Base-by-base conservation (phyloP, 2,888 invertebrate genomes). In the Eupithecia pulchellata region DNA sequence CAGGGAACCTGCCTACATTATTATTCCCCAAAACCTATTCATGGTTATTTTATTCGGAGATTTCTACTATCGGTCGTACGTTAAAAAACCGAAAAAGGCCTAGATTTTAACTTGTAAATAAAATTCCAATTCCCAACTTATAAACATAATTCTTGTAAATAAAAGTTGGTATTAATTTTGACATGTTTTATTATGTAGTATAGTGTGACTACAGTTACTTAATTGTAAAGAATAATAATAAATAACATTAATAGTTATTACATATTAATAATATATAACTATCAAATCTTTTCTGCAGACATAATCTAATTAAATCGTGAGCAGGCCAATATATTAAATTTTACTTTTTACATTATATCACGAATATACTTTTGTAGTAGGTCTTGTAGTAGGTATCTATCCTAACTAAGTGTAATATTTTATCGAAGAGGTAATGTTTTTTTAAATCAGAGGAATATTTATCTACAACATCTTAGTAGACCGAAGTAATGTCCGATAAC, bases 1-100 rank as follows among this genome's bases (percentile, higher is more conserved):
- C 1, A 89, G 88, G 52, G 87, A 92, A 81, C 91, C 95, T 0
- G 90, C 95, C 0, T 91, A 92, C 67, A 77, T 96, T 8, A 86
- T 96, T 34, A 89, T 96, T 27, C 95, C 96, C 0, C 97, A 97
- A 82, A 96, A 96, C 84, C 77, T 95, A 0, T 95, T 96, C 80
- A 96, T 97, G 95, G 89, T 96, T 11, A 81, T 95, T n/a, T 86
- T 97, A 30, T 97, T 97, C 82, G 86, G 89, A 6, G 96, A 97
- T 77, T 97, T 97, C 87, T 97, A 97, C 81, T 95, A 95, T 77
- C 95, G 95, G 67, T 81, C 96, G 0, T 97, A 97, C 80, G 82
- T 95, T 17, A 87, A 85, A 66, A 82, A 83, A 47, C 17, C 80
- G 0, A 82, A 83, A 69, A 78, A 77, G 66, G 64, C 66, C 9